Percentiles rank a stretch among this genome's conserved stretches.
These are phyloP conservation scores for Sialis fuliginosa DNA, from an alignment of 2,888 invertebrate genomes.

Conservation along the genomic window DNA sequence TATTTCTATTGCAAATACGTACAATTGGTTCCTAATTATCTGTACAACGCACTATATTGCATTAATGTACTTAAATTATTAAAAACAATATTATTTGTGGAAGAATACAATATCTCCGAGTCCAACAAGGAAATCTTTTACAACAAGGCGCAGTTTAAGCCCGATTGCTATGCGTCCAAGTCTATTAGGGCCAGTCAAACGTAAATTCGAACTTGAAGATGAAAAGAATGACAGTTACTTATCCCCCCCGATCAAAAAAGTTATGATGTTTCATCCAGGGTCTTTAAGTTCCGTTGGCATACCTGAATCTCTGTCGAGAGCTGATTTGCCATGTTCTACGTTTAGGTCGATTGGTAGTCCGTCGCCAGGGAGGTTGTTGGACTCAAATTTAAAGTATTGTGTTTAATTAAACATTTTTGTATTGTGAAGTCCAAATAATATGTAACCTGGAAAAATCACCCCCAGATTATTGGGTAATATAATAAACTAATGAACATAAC, in stretches of 20 bases:
- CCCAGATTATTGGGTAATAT: too few relatives aligned
- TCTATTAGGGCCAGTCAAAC: slow-evolving; percentile 50
- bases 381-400: too few relatives aligned
- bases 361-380: slow-evolving; percentile 24
- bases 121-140: slow-evolving; percentile 67
- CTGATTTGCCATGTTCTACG: slow-evolving; percentile 38
- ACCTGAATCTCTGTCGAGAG: slow-evolving; percentile 40
- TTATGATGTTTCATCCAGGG: slow-evolving; percentile 26
- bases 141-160: slow-evolving; percentile 69
- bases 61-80: too few relatives aligned
- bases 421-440: too few relatives aligned
- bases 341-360: slow-evolving; percentile 36
- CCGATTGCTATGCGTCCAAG: slow-evolving; percentile 73
- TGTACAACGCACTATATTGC: too few relatives aligned
- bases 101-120: slow-evolving; percentile 53
- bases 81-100: too few relatives aligned
- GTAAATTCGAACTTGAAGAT: slow-evolving; percentile 43
- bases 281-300: slow-evolving; percentile 38
- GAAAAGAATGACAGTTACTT: slow-evolving; percentile 24
- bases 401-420: too few relatives aligned
- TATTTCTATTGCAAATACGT: too few relatives aligned
- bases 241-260: slow-evolving; percentile 26
- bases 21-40: too few relatives aligned
- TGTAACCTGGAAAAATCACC: too few relatives aligned
- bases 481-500: too few relatives aligned